Evolutionary conservation across 2,113 vertebrate genomes (phyloP), one percentile per base, ranked within the genome.

Genomic region (Otis tarda): DNA sequence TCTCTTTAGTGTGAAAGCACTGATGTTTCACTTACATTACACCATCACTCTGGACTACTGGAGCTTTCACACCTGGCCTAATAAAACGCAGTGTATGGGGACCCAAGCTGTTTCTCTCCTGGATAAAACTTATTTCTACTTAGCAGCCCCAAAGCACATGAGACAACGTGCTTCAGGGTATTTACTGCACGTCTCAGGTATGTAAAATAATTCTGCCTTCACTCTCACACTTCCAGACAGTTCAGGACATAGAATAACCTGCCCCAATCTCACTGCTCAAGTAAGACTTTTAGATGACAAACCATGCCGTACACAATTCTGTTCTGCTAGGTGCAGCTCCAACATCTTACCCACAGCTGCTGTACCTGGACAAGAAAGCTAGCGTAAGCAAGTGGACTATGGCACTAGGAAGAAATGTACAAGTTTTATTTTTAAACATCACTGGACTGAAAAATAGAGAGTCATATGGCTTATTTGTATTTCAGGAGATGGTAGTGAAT

Each of bases 401-500:
- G 28, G 60, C 0, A 8, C 81, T 87, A 77, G 80, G 89, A 94
- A 95, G 84, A 94, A 90, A 74, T 61, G 57, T 57, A 94, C 60
- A 77, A 80, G 77, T 93, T 97, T 96, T 94, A 95, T 96, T 97
- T 95, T 85, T 77, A 97, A 97, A 93, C 93, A 90, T 89, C 8
- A 57, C 71, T 85, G 96, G 90, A 96, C 77, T 71, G 47, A 90
- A 94, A 96, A 94, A 95, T 82, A 92, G 68, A 90, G 53, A 43
- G 9, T 94, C 89, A 68, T 92, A 97, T 96, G 96, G 89, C 88
- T 97, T 96, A 74, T 56, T 97, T 96, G 84, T 96, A 96, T 74
- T 96, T 92, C 94, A 97, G 94, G 94, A 94, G 93, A 61, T 76
- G 88, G 82, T 57, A 95, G 91, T 90, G 97, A 98, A 98, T 98